These are phyloP conservation scores for Tipula confusa DNA, from an alignment of 2,888 invertebrate genomes.

Conservation along the genomic window DNA sequence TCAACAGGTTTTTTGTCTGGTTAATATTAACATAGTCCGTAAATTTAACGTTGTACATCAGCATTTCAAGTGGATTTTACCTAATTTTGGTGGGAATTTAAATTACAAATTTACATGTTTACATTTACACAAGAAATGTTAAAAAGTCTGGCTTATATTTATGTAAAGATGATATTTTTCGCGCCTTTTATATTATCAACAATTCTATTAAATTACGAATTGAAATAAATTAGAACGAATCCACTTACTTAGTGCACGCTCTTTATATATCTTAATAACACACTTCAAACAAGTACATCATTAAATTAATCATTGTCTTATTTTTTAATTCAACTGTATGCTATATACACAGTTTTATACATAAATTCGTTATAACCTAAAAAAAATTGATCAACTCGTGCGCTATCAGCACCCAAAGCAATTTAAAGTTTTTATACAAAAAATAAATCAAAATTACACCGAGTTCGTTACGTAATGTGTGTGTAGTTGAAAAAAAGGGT, in stretches of 20 bases:
- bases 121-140: background rate
- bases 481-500: no score
- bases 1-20: background rate
- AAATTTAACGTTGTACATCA: background rate
- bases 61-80: background rate
- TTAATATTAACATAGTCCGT: background rate
- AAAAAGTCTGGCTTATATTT: background rate
- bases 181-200: background rate
- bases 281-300: background rate
- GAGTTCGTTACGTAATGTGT: background rate
- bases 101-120: background rate
- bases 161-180: background rate
- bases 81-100: background rate
- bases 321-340: background rate
- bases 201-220: background rate
- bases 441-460: background rate
- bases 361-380: background rate
- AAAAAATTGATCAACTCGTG: background rate
- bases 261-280: background rate
- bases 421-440: background rate
- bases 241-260: background rate
- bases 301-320: background rate
- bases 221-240: background rate
- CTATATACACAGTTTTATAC: background rate
- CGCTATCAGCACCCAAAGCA: background rate